Conservation (phyloP, 1,140 invertebrate species). For the Metaphire vulgaris region DNA sequence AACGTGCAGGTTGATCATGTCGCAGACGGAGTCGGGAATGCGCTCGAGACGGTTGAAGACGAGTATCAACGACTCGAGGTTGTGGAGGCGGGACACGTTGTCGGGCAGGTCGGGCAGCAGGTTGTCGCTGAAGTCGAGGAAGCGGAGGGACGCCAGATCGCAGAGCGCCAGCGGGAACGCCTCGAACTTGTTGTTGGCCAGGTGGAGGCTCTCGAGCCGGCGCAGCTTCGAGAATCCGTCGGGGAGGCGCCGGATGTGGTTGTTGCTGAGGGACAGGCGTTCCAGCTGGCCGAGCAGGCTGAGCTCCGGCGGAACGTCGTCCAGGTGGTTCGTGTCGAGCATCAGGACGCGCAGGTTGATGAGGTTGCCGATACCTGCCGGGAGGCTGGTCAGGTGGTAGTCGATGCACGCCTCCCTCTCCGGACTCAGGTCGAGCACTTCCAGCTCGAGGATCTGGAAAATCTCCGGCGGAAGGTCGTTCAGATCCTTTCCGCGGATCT, state of each 20-base stretch:
- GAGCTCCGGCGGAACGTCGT: conserved; percentile 43
- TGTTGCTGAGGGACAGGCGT: conserved; percentile 49
- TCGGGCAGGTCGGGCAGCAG: conserved; percentile 37
- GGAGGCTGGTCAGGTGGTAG: conserved; percentile 42
- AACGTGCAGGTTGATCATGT: conserved; percentile 41
- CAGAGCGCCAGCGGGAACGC: conserved; percentile 39
- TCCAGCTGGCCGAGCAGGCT: conserved; percentile 44
- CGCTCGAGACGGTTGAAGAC: conserved; percentile 44
- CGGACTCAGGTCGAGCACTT: conserved; percentile 51
- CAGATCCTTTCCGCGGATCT: conserved; percentile 45
- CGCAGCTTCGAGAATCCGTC: conserved; percentile 40
- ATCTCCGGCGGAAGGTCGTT: conserved; percentile 39
- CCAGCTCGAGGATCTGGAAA: conserved; percentile 46
- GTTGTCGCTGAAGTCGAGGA: conserved; percentile 50
- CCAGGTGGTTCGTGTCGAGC: conserved; percentile 51
- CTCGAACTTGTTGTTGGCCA: conserved; percentile 50
- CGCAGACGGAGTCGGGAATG: conserved; percentile 45
- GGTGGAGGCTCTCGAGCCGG: conserved; percentile 47
- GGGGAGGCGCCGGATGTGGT: conserved; percentile 43
- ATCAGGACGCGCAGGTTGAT: conserved; percentile 45
- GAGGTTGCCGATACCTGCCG: conserved; percentile 43
- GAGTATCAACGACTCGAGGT: conserved; percentile 46
- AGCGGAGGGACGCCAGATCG: conserved; percentile 42
- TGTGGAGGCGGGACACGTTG: conserved; percentile 41
- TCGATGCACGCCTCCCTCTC: conserved; percentile 48